phyloP scores from a whole-genome alignment of 2,113 vertebrate species.

The Chinchilla lanigera region DNA sequence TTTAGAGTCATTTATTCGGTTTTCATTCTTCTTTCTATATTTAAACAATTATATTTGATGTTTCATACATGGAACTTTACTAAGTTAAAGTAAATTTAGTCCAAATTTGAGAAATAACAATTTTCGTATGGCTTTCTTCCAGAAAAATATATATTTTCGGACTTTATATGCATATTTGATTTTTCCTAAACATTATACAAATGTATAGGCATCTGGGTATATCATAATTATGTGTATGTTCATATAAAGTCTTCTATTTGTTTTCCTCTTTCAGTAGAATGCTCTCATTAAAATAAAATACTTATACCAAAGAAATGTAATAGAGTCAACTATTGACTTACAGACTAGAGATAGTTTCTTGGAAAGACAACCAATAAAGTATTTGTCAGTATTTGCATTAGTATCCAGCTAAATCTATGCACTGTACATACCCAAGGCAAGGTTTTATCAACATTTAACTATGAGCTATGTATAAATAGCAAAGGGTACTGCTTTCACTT shows the following conservation, averaged over 20 bases:
- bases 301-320: neutral
- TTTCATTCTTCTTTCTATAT: neutral
- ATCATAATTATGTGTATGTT: neutral
- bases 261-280: neutral
- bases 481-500: constrained; percentile 3
- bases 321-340: neutral
- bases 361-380: neutral
- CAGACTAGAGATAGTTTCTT: neutral
- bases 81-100: neutral
- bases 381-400: neutral
- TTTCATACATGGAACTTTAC: neutral
- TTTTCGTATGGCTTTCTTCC: neutral
- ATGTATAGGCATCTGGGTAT: neutral
- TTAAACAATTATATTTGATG: neutral
- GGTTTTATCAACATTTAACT: constrained; percentile 28
- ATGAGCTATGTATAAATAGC: neutral
- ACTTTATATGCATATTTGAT: neutral
- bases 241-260: neutral
- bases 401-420: neutral
- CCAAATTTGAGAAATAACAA: neutral
- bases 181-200: neutral
- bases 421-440: neutral
- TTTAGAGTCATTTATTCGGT: neutral
- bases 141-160: neutral
- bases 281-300: neutral